Conservation (phyloP, 2,888 invertebrate species). For the Clivina fossor region DNA sequence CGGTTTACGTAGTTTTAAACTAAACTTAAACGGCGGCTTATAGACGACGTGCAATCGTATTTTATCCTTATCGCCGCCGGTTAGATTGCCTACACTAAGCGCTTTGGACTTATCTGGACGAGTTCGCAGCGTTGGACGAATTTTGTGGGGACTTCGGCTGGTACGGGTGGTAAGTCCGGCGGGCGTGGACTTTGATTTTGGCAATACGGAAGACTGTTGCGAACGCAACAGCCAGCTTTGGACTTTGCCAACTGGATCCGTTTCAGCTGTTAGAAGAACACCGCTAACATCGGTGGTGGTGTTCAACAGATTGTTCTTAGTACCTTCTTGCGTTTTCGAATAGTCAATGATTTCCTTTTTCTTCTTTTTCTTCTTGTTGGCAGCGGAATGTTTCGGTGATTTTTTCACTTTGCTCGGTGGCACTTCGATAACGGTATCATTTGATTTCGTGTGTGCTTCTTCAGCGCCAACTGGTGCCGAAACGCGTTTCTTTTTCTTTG, state of each 20-base stretch:
- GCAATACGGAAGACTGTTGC: conserved; percentile 63
- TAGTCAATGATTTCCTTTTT: conserved; percentile 79
- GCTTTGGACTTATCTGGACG: conserved; percentile 61
- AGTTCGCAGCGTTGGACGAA: conserved; percentile 55
- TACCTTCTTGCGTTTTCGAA: conserved; percentile 63
- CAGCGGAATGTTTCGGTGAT: conserved; percentile 47
- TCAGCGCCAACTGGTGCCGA: conserved; percentile 56
- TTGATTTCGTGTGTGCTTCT: conserved; percentile 60
- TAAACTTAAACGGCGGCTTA: conserved; percentile 85
- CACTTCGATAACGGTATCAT: conserved; percentile 49
- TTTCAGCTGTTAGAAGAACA: conserved; percentile 50
- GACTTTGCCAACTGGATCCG: conserved; percentile 73
- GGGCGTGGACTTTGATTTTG: conserved; percentile 84
- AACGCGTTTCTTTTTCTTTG: conserved; percentile 54
- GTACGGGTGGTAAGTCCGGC: conserved; percentile 62
- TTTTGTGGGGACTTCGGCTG: conserved; percentile 58
- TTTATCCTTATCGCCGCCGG: conserved; percentile 62
- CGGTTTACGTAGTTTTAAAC: conserved; percentile 73
- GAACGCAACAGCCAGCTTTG: conserved; percentile 82
- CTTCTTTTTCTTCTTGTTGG: conserved; percentile 63
- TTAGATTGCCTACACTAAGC: conserved; percentile 68
- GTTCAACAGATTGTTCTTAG: conserved; percentile 55
- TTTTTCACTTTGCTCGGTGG: conserved; percentile 53
- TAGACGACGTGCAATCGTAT: conserved; percentile 82
- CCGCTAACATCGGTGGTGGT: conserved; percentile 52